phyloP scores from a whole-genome alignment of 2,113 vertebrate genomes.

The Mustela lutreola region DNA sequence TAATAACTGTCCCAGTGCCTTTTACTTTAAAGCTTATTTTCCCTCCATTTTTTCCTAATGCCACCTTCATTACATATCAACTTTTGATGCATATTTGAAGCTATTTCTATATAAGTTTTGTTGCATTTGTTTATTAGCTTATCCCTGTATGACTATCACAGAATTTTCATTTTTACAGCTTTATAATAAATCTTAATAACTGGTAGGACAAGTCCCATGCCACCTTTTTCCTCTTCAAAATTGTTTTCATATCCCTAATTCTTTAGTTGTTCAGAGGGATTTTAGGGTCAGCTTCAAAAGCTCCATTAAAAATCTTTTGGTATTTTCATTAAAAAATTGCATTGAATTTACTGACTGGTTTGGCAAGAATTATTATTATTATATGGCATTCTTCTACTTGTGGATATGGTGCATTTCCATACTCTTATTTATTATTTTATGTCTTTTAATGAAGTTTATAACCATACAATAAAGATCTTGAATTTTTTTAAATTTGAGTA shows the following conservation, averaged over 20 bases:
- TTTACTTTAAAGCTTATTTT: neutral
- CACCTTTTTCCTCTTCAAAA: neutral
- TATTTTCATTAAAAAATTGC: neutral
- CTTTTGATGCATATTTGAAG: neutral
- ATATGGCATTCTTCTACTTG: neutral
- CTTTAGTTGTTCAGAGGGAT: neutral
- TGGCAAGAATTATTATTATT: neutral
- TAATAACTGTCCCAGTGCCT: neutral
- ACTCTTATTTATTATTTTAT: neutral
- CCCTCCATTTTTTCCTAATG: neutral
- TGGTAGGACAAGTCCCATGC: neutral
- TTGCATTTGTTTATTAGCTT: neutral
- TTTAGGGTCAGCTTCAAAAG: neutral
- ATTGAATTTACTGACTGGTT: neutral
- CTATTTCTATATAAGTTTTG: neutral
- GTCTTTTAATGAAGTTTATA: neutral
- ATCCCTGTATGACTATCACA: neutral
- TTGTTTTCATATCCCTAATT: neutral
- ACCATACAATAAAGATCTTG: neutral
- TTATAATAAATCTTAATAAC: neutral
- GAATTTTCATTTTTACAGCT: neutral
- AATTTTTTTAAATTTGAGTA: neutral
- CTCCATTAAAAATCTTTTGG: neutral
- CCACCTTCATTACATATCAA: neutral
- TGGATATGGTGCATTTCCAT: neutral